A percentile compares a stretch with the other conserved stretches of the same genome.
Conservation (phyloP, 2,888 invertebrate species). For the Drosophila subquinaria region DNA sequence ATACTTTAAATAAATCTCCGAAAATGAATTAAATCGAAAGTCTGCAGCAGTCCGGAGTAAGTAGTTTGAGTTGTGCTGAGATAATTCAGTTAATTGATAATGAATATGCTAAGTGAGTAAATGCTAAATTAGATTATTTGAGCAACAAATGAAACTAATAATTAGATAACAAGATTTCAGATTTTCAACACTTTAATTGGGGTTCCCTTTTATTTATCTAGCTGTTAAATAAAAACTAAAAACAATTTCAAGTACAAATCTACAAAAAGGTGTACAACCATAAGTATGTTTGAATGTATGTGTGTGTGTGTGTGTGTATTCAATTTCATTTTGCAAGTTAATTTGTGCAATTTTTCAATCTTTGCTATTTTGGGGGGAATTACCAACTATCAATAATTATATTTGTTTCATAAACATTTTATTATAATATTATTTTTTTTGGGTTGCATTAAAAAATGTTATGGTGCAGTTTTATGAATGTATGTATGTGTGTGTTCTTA, state of each 20-base stretch:
- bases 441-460: constrained; percentile 60
- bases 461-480: constrained; percentile 38
- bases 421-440: constrained; percentile 33
- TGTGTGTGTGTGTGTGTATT: constrained; percentile 34
- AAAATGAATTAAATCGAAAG: constrained; percentile 21
- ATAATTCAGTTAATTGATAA: constrained; percentile 16
- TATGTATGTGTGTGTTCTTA: constrained; percentile 20
- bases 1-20: neutral
- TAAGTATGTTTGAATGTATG: constrained; percentile 53
- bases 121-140: constrained; percentile 41
- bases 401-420: constrained; percentile 57
- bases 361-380: constrained; percentile 38
- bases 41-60: constrained; percentile 26
- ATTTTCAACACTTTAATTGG: constrained; percentile 21
- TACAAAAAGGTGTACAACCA: constrained; percentile 70
- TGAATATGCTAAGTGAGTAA: constrained; percentile 1
- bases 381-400: constrained; percentile 64
- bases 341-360: constrained; percentile 55
- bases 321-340: constrained; percentile 41
- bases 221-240: constrained; percentile 31
- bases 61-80: constrained; percentile 14
- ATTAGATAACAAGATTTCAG: constrained; percentile 48
- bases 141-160: constrained; percentile 67
- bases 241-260: constrained; percentile 30
- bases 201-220: constrained; percentile 21